These are phyloP conservation scores for Eupithecia inturbata DNA, from an alignment of 2,888 invertebrate species.

Conservation along the genomic window DNA sequence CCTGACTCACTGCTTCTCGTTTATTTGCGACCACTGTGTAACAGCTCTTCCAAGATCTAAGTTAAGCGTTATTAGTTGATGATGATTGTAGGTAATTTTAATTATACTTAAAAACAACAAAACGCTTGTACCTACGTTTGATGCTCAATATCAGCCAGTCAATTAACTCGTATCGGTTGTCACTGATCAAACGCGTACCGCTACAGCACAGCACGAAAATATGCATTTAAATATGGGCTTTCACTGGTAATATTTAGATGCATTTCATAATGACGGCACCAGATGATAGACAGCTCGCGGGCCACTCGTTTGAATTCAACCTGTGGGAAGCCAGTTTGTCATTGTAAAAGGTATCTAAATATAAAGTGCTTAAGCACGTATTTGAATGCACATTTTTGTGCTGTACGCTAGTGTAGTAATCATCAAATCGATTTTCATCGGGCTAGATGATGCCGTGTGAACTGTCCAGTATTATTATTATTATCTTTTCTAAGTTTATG, in stretches of 20 bases:
- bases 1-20: slow-evolving; percentile 55
- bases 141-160: neutral
- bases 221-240: too few relatives aligned
- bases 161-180: neutral
- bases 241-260: too few relatives aligned
- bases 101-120: too few relatives aligned
- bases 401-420: neutral
- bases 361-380: too few relatives aligned
- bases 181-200: too few relatives aligned
- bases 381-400: too few relatives aligned
- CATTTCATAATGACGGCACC: too few relatives aligned
- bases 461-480: neutral
- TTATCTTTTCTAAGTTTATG: neutral
- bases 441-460: neutral
- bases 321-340: too few relatives aligned
- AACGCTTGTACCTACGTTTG: neutral
- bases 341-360: too few relatives aligned
- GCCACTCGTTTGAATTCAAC: too few relatives aligned
- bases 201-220: too few relatives aligned
- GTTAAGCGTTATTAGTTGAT: neutral
- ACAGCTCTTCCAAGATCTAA: neutral
- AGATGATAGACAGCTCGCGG: too few relatives aligned
- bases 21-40: slow-evolving; percentile 35
- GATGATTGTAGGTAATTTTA: neutral
- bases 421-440: neutral